Conservation (phyloP, 2,797 vertebrate genomes). For the Mallotus villosus region DNA sequence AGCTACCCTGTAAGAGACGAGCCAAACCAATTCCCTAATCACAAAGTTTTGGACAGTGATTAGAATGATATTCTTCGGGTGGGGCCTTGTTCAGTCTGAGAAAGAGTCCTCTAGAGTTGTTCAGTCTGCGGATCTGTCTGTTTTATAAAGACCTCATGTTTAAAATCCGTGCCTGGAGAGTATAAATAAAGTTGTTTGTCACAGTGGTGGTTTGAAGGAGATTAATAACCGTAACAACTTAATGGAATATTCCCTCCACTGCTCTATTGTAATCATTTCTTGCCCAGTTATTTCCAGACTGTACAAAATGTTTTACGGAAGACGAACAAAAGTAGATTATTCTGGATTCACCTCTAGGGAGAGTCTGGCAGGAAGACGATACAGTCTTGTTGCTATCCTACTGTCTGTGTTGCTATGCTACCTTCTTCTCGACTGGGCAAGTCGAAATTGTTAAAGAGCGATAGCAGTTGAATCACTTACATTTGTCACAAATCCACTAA, state of each 20-base stretch:
- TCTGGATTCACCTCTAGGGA: background rate
- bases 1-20: background rate
- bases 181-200: background rate
- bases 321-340: background rate
- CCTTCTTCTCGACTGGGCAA: no score
- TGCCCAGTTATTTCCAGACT: background rate
- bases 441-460: no score
- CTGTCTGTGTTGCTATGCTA: no score
- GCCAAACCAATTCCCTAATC: background rate
- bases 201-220: background rate
- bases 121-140: no score
- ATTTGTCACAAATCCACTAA: background rate
- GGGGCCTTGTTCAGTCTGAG: background rate
- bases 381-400: no score
- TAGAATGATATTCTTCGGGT: background rate
- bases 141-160: background rate
- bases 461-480: background rate
- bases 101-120: background rate
- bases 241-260: background rate
- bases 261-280: background rate
- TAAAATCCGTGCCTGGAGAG: background rate
- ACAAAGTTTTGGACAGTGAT: background rate
- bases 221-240: no score
- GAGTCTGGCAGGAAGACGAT: background rate
- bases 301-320: background rate